Evolutionary conservation across 2,888 invertebrate species (phyloP).

Genomic region (Artemia sp.): DNA sequence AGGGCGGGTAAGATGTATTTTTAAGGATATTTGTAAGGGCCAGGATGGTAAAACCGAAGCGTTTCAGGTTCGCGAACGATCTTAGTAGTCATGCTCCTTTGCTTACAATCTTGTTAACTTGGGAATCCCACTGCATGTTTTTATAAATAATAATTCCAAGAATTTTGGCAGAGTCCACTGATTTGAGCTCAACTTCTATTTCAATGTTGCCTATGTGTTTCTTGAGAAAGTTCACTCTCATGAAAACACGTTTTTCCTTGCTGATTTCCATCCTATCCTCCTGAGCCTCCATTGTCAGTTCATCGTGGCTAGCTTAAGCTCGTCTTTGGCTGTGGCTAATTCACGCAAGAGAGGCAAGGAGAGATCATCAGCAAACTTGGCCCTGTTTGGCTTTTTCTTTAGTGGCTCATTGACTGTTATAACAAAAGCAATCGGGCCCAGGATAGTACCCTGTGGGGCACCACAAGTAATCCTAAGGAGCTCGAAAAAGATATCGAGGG

Average conservation of each 20-base stretch:
- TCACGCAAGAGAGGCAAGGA: neutral
- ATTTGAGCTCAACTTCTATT: no score
- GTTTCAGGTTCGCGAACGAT: constrained; percentile 10
- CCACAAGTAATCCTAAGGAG: neutral
- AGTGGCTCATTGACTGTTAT: no score
- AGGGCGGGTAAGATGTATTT: no score
- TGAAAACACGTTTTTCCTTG: neutral
- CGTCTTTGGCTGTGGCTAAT: no score
- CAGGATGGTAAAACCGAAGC: neutral
- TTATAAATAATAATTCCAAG: neutral
- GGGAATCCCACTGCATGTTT: neutral
- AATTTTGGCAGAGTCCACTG: no score
- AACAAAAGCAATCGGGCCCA: no score
- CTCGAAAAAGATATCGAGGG: neutral
- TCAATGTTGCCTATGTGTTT: no score
- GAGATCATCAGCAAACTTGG: neutral
- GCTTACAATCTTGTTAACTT: constrained; percentile 8
- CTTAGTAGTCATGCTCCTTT: constrained; percentile 6
- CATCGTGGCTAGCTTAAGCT: no score
- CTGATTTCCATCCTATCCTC: neutral
- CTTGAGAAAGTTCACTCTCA: no score
- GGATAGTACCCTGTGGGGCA: no score
- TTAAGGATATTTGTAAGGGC: neutral
- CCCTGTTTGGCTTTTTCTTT: neutral
- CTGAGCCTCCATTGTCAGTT: neutral